Base-by-base conservation (phyloP, 2,888 invertebrate genomes). In the Tetropium fuscum region DNA sequence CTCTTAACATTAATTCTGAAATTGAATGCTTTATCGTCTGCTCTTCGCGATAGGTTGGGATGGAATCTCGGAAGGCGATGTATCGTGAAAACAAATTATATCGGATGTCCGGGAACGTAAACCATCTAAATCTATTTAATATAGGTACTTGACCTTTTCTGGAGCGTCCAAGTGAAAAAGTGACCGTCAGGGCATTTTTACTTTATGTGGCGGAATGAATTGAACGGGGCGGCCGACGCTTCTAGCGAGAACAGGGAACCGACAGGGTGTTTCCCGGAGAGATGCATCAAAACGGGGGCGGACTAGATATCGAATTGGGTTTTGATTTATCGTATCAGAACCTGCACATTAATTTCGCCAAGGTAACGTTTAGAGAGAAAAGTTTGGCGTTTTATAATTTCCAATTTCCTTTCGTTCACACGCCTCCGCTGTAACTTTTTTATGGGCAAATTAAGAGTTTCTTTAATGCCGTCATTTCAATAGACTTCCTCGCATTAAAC, bases 381-480 rank as follows among this genome's bases (percentile, higher is more conserved):
- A 49, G 36, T 60, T 47, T 15, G 51, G 38, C 27, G 40, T 57
- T 63, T 71, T 71, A 73, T 78, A 80, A 80, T 81, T 80, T 80
- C 75, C 78, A 81, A 81, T 81, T 80, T 79, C 77, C 77, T 80
- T 80, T 79, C 80, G 56, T 68, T 72, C 77, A 71, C 81, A 81
- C 81, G 81, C 73, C 74, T 70, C 71, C 64, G 66, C 74, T 73
- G 74, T 80, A 78, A 79, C 76, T 69, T 74, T 77, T 80, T 79
- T 76, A 75, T 72, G 68, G 58, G 38, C 68, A 74, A 80, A 79
- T 80, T 80, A 80, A 78, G 75, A 75, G 72, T 78, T 76, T 67
- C 69, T 70, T 73, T 71, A 73, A 73, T 67, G 64, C 63, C 58
- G 63, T 69, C 72, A 69, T 74, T 72, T 72, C 73, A 72, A 73